Evolutionary conservation across 2,113 vertebrate genomes (phyloP).

Genomic region (Pteruthius melanotis): DNA sequence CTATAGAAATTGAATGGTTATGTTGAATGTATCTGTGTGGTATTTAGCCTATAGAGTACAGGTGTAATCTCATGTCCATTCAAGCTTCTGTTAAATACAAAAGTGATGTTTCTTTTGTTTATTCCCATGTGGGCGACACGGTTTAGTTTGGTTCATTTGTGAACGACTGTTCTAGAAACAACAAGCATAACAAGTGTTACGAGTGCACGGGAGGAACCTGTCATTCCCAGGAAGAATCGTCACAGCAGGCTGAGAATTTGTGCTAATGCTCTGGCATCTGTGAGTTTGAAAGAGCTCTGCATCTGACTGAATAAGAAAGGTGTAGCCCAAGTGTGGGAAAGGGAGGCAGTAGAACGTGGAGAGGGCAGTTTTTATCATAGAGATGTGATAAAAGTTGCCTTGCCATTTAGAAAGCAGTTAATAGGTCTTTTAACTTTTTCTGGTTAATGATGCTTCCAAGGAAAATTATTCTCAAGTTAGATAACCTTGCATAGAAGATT

Average conservation of each 20-base stretch:
- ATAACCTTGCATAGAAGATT: neutral
- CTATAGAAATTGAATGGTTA: neutral
- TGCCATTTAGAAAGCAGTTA: neutral
- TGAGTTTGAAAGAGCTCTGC: neutral
- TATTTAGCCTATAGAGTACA: neutral
- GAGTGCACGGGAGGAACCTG: neutral
- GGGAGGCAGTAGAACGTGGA: neutral
- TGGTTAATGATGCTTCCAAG: neutral
- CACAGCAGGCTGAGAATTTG: neutral
- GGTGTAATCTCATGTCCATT: neutral
- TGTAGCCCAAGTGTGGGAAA: neutral
- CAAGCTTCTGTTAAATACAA: neutral
- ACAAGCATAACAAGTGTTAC: rapidly evolving
- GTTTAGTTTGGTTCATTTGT: neutral
- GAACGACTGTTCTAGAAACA: neutral
- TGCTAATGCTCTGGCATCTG: neutral
- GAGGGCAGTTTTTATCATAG: neutral
- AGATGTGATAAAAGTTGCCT: neutral
- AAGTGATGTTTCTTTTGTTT: neutral
- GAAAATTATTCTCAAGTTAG: neutral
- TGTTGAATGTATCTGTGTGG: neutral
- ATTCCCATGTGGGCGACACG: neutral
- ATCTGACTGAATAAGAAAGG: neutral
- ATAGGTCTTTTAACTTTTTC: neutral
- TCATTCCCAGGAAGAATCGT: neutral